Base-by-base conservation (phyloP, 1,140 invertebrate genomes). In the Sesamia nonagrioides region DNA sequence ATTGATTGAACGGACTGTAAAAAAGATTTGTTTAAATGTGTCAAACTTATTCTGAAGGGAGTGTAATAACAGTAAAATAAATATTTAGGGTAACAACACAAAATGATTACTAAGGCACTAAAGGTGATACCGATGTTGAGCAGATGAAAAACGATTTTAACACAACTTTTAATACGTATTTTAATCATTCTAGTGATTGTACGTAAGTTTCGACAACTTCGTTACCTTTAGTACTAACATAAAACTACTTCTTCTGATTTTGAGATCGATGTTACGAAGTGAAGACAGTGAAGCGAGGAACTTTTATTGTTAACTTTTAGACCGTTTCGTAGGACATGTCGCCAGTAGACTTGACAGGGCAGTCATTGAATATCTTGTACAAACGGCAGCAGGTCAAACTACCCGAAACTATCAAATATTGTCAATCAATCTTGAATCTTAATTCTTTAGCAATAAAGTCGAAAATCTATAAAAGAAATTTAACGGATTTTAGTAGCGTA, bases 91-190 rank as follows among this genome's bases (percentile, higher is more conserved):
- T 0, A 61, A 69, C 18, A 21, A 45, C 18, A 69, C 40, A 33
- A 69, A 69, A 69, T 45, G 13, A 48, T 50, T 69, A 71, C 33
- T 54, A 54, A 71, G 68, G 68, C 48, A 71, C 68, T 71, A 71
- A 71, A 71, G 68, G 68, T 69, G 63, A 50, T 35, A n/a, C 15
- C 17, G n/a, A 63, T 18, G 7, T 17, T 63, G 35, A 56, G n/a
- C 21, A 66, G 61, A 21, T 21, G 37, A 21, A 21, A 13, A 2
- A 13, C 6, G n/a, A n/a, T 15, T 63, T 18, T 17, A 40, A 63
- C 17, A 63, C 33, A 40, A 61, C 9, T 50, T 40, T 58, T 6
- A 0, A 33, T 63, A 63, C 35, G 60, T 63, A 27, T 37, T 40
- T 11, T 9, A 58, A n/a, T 58, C 9, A 7, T 17, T 35, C 27